These are phyloP conservation scores for Tenodera sinensis DNA, from an alignment of 2,888 invertebrate species.

Conservation along the genomic window DNA sequence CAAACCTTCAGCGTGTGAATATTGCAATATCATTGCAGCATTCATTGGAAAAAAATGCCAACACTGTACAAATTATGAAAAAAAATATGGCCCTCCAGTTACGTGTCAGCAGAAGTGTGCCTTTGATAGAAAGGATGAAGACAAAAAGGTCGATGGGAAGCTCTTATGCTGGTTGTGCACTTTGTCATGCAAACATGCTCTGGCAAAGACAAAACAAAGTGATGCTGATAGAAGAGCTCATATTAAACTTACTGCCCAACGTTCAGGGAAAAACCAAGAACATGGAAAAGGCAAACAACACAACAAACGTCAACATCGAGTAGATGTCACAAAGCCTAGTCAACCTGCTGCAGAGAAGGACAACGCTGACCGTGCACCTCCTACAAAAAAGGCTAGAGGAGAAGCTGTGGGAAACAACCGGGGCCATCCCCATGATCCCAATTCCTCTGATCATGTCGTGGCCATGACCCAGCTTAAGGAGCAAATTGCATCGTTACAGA, in stretches of 20 bases:
- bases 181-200: slow-evolving; percentile 83
- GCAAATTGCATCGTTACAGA: slow-evolving; percentile 86
- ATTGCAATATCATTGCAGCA: slow-evolving; percentile 87
- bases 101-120: slow-evolving; percentile 96
- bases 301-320: slow-evolving; percentile 67
- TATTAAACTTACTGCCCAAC: slow-evolving; percentile 54
- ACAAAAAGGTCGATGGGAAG: slow-evolving; percentile 90
- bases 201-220: slow-evolving; percentile 86
- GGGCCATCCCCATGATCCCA: slow-evolving; percentile 60
- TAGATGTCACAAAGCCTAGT: slow-evolving; percentile 59
- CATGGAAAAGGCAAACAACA: slow-evolving; percentile 51
- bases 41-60: slow-evolving; percentile 81
- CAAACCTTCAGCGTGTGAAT: slow-evolving; percentile 88
- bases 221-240: slow-evolving; percentile 63
- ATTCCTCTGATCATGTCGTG: slow-evolving; percentile 88
- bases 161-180: slow-evolving; percentile 94
- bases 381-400: slow-evolving; percentile 49
- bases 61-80: slow-evolving; percentile 88
- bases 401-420: slow-evolving; percentile 41
- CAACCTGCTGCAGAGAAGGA: slow-evolving; percentile 45
- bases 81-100: slow-evolving; percentile 89
- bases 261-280: slow-evolving; percentile 51
- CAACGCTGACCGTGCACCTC: slow-evolving; percentile 34
- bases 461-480: slow-evolving; percentile 93
- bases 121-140: slow-evolving; percentile 88